These are phyloP conservation scores for Synanthedon formicaeformis DNA, from an alignment of 2,888 invertebrate species.

Conservation along the genomic window DNA sequence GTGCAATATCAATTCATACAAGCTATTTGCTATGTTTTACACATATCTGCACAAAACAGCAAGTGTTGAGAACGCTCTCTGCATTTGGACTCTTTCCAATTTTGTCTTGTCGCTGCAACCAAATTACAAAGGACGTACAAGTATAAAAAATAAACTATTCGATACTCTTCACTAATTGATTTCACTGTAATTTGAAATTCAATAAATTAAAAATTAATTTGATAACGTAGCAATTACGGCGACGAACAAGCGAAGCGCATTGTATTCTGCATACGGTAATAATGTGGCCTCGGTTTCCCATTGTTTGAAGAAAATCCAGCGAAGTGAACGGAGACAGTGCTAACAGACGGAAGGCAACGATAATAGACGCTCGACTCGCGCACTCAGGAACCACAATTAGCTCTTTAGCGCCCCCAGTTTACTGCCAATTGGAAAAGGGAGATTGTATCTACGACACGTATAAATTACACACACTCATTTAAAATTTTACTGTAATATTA, in stretches of 20 bases:
- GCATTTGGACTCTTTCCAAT: conserved; percentile 15
- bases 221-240: too few species aligned
- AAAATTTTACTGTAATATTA: too few species aligned
- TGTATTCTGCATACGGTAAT: conserved; percentile 6
- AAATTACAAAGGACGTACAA: neutral
- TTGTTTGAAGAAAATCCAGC: conserved; percentile 8
- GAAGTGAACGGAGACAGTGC: conserved; percentile 2
- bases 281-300: conserved; percentile 14
- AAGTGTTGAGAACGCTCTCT: neutral
- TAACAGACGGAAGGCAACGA: conserved; percentile 3
- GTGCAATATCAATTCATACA: neutral
- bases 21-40: neutral
- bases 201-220: too few species aligned
- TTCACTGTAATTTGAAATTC: too few species aligned
- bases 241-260: conserved; percentile 8
- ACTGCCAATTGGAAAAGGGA: conserved; percentile 2
- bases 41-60: neutral
- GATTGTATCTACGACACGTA: neutral
- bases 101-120: neutral
- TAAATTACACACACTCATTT: too few species aligned
- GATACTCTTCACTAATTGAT: too few species aligned
- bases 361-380: conserved; percentile 3
- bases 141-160: too few species aligned
- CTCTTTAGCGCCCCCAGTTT: conserved; percentile 7
- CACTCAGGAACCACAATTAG: conserved; percentile 7